A percentile compares a stretch with the other conserved stretches of the same genome.
Conservation (phyloP, 92 coral and sea anemone species). For the Epizoanthus rinbou region DNA sequence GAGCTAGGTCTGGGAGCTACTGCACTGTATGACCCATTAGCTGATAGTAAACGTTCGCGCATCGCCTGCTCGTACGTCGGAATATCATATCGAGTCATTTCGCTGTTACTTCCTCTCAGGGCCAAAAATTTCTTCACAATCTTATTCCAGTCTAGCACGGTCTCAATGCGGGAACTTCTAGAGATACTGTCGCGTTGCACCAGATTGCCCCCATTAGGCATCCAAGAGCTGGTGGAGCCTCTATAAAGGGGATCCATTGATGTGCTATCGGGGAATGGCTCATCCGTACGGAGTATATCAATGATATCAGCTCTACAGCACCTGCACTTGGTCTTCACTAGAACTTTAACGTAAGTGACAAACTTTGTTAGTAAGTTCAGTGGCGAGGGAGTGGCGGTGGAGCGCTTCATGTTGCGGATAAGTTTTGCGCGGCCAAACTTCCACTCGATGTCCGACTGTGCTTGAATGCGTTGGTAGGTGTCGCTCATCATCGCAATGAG, state of each 20-base stretch:
- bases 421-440: conserved; percentile 98
- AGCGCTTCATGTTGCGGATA: conserved; percentile 96
- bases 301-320: conserved; percentile 95
- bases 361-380: conserved; percentile 88
- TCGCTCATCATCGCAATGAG: conserved; percentile 99
- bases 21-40: conserved; percentile 44
- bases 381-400: conserved; percentile 98
- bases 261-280: conserved; percentile 72
- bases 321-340: conserved; percentile 76
- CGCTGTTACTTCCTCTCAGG: conserved; percentile 68
- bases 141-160: conserved; percentile 87
- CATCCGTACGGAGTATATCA: conserved; percentile 87
- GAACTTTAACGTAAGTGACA: conserved; percentile 67
- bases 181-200: conserved; percentile 61
- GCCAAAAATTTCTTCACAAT: conserved; percentile 78
- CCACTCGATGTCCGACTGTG: conserved; percentile 98
- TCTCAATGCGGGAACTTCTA: conserved; percentile 75
- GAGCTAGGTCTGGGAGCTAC: conserved; percentile 57
- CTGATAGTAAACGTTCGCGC: conserved; percentile 54
- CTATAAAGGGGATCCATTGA: conserved; percentile 76
- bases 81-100: conserved; percentile 40
- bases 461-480: conserved; percentile 96
- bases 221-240: conserved; percentile 32
- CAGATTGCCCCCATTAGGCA: conserved; percentile 59
- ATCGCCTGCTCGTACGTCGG: conserved; percentile 44